phyloP scores from a whole-genome alignment of 2,113 vertebrate genomes.

The Genyomyrus donnyi region DNA sequence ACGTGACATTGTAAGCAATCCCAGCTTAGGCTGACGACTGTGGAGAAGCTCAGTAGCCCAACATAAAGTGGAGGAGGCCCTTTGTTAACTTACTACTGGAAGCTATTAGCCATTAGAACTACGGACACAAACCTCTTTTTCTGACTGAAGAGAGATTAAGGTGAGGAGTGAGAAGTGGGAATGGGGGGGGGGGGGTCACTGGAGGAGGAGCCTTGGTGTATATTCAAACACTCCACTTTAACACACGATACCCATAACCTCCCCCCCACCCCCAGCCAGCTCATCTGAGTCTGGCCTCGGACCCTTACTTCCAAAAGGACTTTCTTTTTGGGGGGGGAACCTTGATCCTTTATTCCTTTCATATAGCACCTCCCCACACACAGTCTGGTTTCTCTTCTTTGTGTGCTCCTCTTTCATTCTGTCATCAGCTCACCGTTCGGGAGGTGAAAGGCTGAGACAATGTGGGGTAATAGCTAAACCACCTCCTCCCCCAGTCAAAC shows the following conservation, averaged over 20 bases:
- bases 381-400: not conserved
- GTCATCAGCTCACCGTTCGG: not conserved
- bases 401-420: not conserved
- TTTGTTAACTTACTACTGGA: conserved; percentile 36
- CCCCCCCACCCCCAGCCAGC: not conserved
- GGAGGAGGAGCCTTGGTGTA: not conserved
- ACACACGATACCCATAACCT: conserved; percentile 17
- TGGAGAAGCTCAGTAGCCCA: not conserved
- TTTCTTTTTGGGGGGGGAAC: not conserved
- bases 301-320: not conserved
- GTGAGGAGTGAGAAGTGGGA: conserved; percentile 38
- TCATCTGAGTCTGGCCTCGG: not conserved
- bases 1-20: not conserved
- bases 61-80: not conserved
- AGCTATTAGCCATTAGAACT: conserved; percentile 20
- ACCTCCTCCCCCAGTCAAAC: not conserved
- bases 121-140: not conserved
- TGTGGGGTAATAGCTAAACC: not conserved
- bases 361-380: not conserved
- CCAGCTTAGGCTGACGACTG: not conserved
- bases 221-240: conserved; percentile 1
- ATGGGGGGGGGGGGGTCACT: not conserved
- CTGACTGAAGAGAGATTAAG: conserved; percentile 43
- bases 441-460: not conserved
- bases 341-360: not conserved